These are phyloP conservation scores for Hippocampus guttulatus DNA, from an alignment of 2,113 vertebrate species.

Conservation along the genomic window DNA sequence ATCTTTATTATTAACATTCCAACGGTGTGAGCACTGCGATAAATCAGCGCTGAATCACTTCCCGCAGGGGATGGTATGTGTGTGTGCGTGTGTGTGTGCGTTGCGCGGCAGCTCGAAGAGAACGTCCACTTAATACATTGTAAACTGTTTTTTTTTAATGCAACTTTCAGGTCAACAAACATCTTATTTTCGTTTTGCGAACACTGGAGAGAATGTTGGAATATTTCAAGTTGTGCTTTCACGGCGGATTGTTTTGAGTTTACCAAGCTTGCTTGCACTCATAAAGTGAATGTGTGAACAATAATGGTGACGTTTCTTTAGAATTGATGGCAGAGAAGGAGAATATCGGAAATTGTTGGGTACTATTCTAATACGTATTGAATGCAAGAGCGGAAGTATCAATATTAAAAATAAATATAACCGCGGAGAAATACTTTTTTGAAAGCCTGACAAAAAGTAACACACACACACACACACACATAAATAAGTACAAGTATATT, in stretches of 20 bases:
- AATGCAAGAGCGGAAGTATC: not conserved
- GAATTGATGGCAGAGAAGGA: not conserved
- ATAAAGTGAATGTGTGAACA: not conserved
- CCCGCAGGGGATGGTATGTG: not conserved
- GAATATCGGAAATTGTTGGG: not conserved
- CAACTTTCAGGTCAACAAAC: not conserved
- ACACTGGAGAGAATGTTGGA: not conserved
- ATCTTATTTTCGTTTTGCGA: not conserved
- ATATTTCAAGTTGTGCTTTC: not conserved
- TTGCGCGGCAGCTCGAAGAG: not conserved
- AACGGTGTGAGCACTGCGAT: constrained; percentile 35
- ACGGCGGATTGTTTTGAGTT: not conserved
- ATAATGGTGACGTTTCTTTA: not conserved
- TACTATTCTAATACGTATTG: no score
- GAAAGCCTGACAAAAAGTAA: no score
- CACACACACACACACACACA: no score
- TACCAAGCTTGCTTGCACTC: no score
- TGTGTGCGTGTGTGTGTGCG: not conserved
- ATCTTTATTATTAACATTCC: constrained; percentile 37
- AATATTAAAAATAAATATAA: constrained; percentile 4
- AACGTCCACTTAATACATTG: not conserved
- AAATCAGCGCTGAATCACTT: constrained; percentile 27
- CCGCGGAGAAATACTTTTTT: not conserved
- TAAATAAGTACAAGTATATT: no score
- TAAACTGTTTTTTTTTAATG: no score